Percentiles rank a stretch among this genome's conserved stretches.
Conservation (phyloP, 2,888 invertebrate genomes). For the Parthenolecanium corni region DNA sequence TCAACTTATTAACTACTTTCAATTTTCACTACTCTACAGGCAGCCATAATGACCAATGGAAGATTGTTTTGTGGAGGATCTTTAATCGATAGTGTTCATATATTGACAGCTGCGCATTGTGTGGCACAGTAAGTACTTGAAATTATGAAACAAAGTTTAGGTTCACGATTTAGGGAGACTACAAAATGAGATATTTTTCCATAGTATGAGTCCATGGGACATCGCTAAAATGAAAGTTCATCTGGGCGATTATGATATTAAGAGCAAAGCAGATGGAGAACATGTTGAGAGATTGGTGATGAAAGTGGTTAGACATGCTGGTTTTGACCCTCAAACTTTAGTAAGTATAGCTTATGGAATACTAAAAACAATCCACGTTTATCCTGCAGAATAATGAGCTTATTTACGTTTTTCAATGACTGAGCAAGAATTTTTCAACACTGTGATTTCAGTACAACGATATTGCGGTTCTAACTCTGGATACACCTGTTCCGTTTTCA, state of each 20-base stretch:
- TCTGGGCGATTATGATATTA: constrained; percentile 73
- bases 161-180: no score
- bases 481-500: constrained; percentile 60
- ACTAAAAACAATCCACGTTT: no score
- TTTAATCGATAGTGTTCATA: constrained; percentile 62
- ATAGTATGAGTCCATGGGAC: constrained; percentile 78
- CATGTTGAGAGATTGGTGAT: constrained; percentile 69
- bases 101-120: constrained; percentile 78
- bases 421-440: no score
- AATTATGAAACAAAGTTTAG: no score
- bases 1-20: no score
- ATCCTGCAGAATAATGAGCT: no score
- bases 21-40: no score
- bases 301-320: constrained; percentile 70
- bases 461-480: constrained; percentile 65
- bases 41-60: constrained; percentile 67
- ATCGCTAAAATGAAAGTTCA: constrained; percentile 69
- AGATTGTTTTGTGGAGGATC: constrained; percentile 83
- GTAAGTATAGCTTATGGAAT: no score
- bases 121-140: constrained; percentile 75
- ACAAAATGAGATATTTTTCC: neutral
- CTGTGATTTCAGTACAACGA: constrained; percentile 62
- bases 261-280: constrained; percentile 57
- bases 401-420: neutral
- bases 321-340: constrained; percentile 70